phyloP scores from a whole-genome alignment of 2,113 vertebrate species.

The Notechis scutatus region DNA sequence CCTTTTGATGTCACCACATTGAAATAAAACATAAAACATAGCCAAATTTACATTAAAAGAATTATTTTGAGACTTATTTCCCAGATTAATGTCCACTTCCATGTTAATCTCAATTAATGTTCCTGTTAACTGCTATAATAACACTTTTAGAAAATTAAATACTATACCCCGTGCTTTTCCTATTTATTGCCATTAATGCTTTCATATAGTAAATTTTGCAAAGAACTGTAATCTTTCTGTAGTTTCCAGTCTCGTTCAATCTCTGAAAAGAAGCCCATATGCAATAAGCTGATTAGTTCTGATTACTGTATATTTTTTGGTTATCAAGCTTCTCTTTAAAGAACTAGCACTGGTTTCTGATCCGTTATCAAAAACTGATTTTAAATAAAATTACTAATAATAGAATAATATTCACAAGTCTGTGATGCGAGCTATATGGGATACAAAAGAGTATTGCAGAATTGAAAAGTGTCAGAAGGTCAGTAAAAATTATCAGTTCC shows the following conservation, averaged over 20 bases:
- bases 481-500: not conserved
- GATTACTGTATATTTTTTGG: not conserved
- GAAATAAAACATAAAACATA: not conserved
- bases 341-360: not conserved
- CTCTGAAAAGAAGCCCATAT: not conserved
- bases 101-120: not conserved
- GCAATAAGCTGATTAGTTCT: not conserved
- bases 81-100: not conserved
- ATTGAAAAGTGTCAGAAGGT: not conserved
- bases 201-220: not conserved
- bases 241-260: not conserved
- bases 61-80: not conserved
- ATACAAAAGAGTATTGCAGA: not conserved
- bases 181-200: not conserved
- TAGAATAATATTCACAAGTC: not conserved
- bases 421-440: not conserved
- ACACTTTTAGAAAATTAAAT: not conserved
- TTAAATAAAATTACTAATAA: not conserved
- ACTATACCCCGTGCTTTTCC: too few species aligned
- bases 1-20: not conserved
- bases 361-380: not conserved
- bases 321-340: not conserved
- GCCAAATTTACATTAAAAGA: not conserved
- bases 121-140: not conserved
- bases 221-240: not conserved